Evolutionary conservation across 2,113 vertebrate species (phyloP), one percentile per base, ranked within the genome.

Genomic region (Smithornis capensis): DNA sequence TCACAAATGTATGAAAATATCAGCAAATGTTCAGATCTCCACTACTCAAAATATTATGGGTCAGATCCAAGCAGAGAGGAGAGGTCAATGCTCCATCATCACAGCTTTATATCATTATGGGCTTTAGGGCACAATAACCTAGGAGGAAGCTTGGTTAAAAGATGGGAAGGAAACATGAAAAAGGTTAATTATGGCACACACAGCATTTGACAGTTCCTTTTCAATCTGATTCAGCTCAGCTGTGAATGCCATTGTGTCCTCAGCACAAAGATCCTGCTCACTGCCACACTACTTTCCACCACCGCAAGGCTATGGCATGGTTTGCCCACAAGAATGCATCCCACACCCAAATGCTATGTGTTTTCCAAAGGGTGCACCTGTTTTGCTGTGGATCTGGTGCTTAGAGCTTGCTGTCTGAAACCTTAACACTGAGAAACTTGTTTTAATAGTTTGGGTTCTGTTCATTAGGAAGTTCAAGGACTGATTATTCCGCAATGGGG

Each of bases 41-140:
- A 55, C 84, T 76, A 86, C 73, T 95, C 95, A 92, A 96, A 97
- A 97, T 96, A 96, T 95, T 97, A 97, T 95, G 91, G 95, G 95
- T 97, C 92, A 94, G 70, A 92, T 94, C 91, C 27, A 89, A 95
- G 82, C 55, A 71, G 56, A 88, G 68, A 81, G 53, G 91, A 92
- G 93, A 97, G 92, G 92, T 89, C 95, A 96, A 62, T 63, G 91
- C 84, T 97, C 94, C 87, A 90, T 96, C 96, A 96, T 79, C 91
- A 74, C 77, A 73, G 84, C 45, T 96, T 96, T 96, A 95, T 96
- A 95, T 97, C 95, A 96, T 92, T 95, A 89, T 69, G 74, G 83
- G 89, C 94, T 96, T 93, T 95, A 96, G 96, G 95, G 95, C 94
- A 96, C 93, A 96, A 97, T 37, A 95, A 91, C 73, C 84, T 89